Percentiles rank a stretch among this genome's conserved stretches.
phyloP scores from a whole-genome alignment of 2,113 vertebrate genomes.

The Echinops telfairi region DNA sequence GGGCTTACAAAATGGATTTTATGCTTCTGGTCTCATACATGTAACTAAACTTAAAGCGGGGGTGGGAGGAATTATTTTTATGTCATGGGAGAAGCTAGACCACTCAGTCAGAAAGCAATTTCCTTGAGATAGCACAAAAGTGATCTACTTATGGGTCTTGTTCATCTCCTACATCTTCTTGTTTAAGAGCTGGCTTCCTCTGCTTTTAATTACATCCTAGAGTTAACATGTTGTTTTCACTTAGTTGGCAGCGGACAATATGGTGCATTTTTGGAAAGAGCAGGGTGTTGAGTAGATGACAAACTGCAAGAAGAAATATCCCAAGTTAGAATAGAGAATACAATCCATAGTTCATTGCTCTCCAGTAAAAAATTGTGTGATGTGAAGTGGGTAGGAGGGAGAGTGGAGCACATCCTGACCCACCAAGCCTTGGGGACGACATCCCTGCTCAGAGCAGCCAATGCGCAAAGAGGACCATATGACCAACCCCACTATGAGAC shows the following conservation, averaged over 20 bases:
- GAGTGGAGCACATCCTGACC: no score
- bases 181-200: not conserved
- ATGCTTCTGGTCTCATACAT: constrained; percentile 61
- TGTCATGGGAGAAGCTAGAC: constrained; percentile 45
- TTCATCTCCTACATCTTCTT: constrained; percentile 19
- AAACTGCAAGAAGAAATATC: not conserved
- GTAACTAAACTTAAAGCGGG: constrained; percentile 57
- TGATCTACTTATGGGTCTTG: constrained; percentile 42
- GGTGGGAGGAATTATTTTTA: constrained; percentile 73
- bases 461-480: no score
- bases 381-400: no score
- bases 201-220: constrained; percentile 44
- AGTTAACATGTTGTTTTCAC: not conserved
- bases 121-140: constrained; percentile 18
- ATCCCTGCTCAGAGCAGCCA: no score
- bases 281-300: not conserved
- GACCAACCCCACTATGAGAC: no score
- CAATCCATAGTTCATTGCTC: not conserved
- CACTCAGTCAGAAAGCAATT: constrained; percentile 51
- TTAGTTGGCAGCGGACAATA: constrained; percentile 29
- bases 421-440: no score
- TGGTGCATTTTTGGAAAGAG: not conserved
- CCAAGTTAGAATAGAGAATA: not conserved
- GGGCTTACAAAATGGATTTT: constrained; percentile 66
- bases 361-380: not conserved